Percentiles rank a stretch among this genome's conserved stretches.
Evolutionary conservation across 2,797 vertebrate species (phyloP).

Genomic region (Cygnus olor): DNA sequence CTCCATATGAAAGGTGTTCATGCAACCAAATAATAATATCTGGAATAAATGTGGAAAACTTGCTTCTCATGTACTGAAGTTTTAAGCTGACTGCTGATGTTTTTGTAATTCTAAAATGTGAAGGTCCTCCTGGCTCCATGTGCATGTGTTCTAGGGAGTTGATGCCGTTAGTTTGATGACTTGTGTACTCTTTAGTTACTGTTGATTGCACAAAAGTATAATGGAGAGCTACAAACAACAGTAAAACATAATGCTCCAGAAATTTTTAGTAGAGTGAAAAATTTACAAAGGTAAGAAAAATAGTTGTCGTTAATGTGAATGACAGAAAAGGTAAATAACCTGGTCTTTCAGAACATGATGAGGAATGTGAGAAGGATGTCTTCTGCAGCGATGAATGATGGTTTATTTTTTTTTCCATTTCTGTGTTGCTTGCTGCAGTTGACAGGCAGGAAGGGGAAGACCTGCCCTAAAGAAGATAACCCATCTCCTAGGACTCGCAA

Average conservation of each 20-base stretch:
- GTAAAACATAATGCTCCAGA: neutral
- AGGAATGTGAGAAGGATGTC: neutral
- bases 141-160: neutral
- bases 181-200: neutral
- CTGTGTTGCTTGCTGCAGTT: neutral
- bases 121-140: rapidly evolving
- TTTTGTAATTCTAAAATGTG: neutral
- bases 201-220: neutral
- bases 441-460: neutral
- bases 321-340: neutral
- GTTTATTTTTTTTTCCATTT: neutral
- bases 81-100: neutral
- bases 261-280: neutral
- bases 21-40: neutral
- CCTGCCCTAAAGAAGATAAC: neutral
- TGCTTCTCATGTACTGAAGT: neutral
- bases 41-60: neutral
- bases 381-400: neutral
- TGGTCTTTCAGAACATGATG: neutral
- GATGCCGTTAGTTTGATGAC: neutral
- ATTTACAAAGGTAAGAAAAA: neutral
- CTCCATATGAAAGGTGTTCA: rapidly evolving
- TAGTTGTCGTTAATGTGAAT: neutral
- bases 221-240: neutral
- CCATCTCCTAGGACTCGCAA: neutral